These are phyloP conservation scores for Polydrusus cervinus DNA, from an alignment of 2,888 invertebrate genomes.

Conservation along the genomic window DNA sequence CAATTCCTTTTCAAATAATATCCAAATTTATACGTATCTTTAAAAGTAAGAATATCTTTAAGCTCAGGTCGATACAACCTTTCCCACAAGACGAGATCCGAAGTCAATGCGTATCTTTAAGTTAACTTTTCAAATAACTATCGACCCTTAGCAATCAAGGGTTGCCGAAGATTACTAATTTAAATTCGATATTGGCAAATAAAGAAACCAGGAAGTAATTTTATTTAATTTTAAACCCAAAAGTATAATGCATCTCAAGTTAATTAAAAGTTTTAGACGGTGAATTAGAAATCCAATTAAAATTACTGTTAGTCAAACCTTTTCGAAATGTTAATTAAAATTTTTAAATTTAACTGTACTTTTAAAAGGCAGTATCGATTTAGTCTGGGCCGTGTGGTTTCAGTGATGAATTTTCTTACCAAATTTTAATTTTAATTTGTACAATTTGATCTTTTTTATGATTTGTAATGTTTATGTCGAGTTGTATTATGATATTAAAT, in stretches of 20 bases:
- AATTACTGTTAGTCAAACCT: conserved; percentile 4
- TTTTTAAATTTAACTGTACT: not conserved
- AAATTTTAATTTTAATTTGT: not conserved
- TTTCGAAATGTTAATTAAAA: conserved; percentile 1
- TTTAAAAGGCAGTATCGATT: too few relatives aligned
- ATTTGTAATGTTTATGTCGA: too few relatives aligned
- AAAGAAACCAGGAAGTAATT: not conserved
- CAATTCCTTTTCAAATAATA: too few relatives aligned
- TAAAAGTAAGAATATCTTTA: too few relatives aligned
- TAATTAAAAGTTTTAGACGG: not conserved
- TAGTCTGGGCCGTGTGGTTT: not conserved
- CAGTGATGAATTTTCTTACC: not conserved
- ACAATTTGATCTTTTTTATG: too few relatives aligned
- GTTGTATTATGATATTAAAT: too few relatives aligned
- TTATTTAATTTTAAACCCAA: not conserved
- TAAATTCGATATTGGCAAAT: not conserved
- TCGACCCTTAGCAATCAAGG: not conserved
- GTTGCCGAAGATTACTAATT: not conserved
- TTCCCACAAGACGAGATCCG: too few relatives aligned
- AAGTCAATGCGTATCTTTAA: too few relatives aligned
- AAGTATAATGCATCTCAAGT: not conserved
- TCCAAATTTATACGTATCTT: too few relatives aligned
- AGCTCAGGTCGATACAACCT: too few relatives aligned
- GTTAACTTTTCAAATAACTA: too few relatives aligned
- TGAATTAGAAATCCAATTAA: conserved; percentile 4